Percentiles rank a stretch among this genome's conserved stretches.
Conservation (phyloP, 2,113 vertebrate genomes). For the Todiramphus saurophagus region DNA sequence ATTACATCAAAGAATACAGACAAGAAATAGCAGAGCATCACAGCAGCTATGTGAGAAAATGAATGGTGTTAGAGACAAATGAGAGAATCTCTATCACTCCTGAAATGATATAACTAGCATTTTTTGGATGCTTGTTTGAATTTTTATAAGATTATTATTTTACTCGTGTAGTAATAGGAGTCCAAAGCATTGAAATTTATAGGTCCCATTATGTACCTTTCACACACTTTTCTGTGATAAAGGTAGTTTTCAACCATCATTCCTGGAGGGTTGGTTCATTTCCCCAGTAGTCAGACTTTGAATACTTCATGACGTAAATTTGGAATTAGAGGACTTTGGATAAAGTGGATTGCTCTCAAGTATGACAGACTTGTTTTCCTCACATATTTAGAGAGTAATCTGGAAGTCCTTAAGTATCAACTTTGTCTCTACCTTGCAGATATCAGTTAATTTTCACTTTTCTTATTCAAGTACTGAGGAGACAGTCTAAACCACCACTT, state of each 20-base stretch:
- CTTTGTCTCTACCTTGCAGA: neutral
- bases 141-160: neutral
- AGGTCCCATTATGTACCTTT: neutral
- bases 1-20: neutral
- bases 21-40: neutral
- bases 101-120: neutral
- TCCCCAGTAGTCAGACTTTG: neutral
- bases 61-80: neutral
- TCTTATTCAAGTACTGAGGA: neutral
- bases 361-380: neutral
- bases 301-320: neutral
- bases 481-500: neutral
- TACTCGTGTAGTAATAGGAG: neutral
- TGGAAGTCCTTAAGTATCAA: neutral
- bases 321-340: neutral
- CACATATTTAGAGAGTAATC: neutral
- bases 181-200: neutral
- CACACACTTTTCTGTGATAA: neutral
- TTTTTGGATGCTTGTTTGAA: neutral
- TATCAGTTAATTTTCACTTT: neutral
- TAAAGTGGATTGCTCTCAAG: neutral
- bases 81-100: neutral
- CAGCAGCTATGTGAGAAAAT: neutral
- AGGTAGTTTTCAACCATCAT: neutral
- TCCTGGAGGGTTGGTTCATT: neutral